Evolutionary conservation across 2,888 invertebrate species (phyloP), one percentile per base, ranked within the genome.

Genomic region (Cheilosia pagana): DNA sequence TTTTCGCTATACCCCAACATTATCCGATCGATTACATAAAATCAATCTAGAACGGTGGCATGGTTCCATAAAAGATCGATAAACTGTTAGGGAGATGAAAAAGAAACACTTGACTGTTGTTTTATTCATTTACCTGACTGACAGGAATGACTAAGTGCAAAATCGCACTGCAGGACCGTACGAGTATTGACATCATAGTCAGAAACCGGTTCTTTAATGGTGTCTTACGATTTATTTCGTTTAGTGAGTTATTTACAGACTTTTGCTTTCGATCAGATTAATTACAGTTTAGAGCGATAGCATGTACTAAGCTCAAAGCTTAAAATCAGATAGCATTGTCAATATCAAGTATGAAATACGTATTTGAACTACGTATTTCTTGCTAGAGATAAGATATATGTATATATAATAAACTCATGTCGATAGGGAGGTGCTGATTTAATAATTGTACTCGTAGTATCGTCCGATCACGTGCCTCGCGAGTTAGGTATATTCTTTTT

Each of bases 191-290:
- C 45, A 48, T 48, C 25, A 16, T 45, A 45, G 28, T 10, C 53
- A 0, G 23, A 41, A 74, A 74, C 65, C 65, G 65, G 65, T 74
- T 74, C n/a, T 57, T 45, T 16, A 65, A 65, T 8, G 35, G 12
- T 35, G 12, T 12, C 12, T 12, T 35, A 12, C 14, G n/a, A 5
- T 5, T 19, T 43, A 43, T 16, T 52, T 19, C 6, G 28, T 35
- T 2, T 23, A 10, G 10, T 31, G 10, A 21, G 21, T n/a, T 50
- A 23, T 48, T 21, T 12, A 21, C 10, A 48, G 6, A 50, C 23
- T 50, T 23, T 2, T 5, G 10, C 21, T 50, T 25, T 12, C 25
- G 10, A 35, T 35, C 35, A 4, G 35, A 35, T 35, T 35, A 35
- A 35, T 4, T 12, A 35, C 12, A 12, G 3, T 35, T 35, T 35